Base-by-base conservation (phyloP, 35 echinoderm and acorn worm genomes). In the Chiridota heheva region DNA sequence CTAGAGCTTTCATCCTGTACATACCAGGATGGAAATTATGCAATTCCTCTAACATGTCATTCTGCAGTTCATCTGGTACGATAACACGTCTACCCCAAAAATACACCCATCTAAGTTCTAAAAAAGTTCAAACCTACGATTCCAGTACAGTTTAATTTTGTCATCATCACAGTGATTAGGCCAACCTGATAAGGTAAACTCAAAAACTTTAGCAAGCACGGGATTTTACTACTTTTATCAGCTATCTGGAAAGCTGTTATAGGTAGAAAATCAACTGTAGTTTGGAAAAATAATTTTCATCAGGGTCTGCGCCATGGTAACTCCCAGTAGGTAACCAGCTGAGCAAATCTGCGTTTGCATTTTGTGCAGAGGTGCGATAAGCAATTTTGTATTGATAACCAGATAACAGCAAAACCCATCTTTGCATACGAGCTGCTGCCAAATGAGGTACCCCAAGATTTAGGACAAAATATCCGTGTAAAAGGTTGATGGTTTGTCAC, bases 281-380 rank as follows among this genome's bases (percentile, higher is more conserved):
- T 30, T 26, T 7, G 6, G 36, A 69, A 69, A 69, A 26, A 65
- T 65, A 69, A 41, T 41, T 6, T 69, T 69, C 66, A 69, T 69
- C 66, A 33, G 66, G 22, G 4, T 6, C 6, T 10, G 66, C 66
- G 29, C 22, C 24, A 4, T 17, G 3, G 7, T 4, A 69, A 5
- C 36, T 36, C 24, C 22, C 66, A 30, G 36, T 35, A n/a, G 79
- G 78, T 15, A 71, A 82, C 45, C 69, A 17, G 73, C 68, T 76
- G 8, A 72, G 36, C 58, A 82, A n/a, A 31, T 82, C 79, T 1
- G 55, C 87, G 77, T 66, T 73, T n/a, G 78, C 65, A 58, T 90
- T 73, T 10, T 90, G 22, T 41, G 38, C 30, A n/a, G 66, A 69
- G 2, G 22, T n/a, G 36, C 30, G 66, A 41, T 36, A 69, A 5